A percentile compares a stretch with the other conserved stretches of the same genome.
Conservation (phyloP, 2,113 vertebrate species). For the Petrocephalus microphthalmus region DNA sequence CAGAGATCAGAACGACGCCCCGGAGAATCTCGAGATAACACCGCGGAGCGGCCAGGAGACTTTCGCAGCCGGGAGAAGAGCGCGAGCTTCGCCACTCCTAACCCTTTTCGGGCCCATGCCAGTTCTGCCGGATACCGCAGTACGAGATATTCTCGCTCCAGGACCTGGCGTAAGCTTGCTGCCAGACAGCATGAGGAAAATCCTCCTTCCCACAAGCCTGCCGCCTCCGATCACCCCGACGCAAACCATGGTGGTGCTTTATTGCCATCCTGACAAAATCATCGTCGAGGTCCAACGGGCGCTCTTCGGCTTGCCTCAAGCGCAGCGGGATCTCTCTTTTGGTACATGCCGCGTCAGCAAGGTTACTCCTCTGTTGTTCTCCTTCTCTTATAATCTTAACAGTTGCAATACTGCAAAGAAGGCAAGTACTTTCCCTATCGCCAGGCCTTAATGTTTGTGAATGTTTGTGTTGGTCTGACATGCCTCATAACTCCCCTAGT, state of each 20-base stretch:
- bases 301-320: constrained; percentile 21
- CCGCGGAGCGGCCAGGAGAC: not conserved
- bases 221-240: not conserved
- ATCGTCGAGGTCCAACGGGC: constrained; percentile 43
- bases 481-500: constrained; percentile 31
- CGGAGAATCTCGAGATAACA: not conserved
- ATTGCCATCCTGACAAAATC: constrained; percentile 52
- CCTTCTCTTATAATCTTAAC: constrained; percentile 41
- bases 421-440: constrained; percentile 25
- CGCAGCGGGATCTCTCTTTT: constrained; percentile 39
- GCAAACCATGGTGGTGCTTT: constrained; percentile 12
- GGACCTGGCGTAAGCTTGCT: too few species aligned
- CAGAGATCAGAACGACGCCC: not conserved
- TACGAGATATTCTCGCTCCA: too few species aligned
- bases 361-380: constrained; percentile 28
- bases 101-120: not conserved
- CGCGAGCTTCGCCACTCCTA: not conserved
- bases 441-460: not conserved
- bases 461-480: not conserved
- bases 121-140: too few species aligned
- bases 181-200: not conserved
- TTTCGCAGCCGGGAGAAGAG: not conserved
- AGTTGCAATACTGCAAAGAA: constrained; percentile 37
- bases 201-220: not conserved
- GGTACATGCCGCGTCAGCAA: constrained; percentile 48